Percentiles rank a stretch among this genome's conserved stretches.
phyloP scores from a whole-genome alignment of 2,888 invertebrate species.

The Serrognathus titanus region DNA sequence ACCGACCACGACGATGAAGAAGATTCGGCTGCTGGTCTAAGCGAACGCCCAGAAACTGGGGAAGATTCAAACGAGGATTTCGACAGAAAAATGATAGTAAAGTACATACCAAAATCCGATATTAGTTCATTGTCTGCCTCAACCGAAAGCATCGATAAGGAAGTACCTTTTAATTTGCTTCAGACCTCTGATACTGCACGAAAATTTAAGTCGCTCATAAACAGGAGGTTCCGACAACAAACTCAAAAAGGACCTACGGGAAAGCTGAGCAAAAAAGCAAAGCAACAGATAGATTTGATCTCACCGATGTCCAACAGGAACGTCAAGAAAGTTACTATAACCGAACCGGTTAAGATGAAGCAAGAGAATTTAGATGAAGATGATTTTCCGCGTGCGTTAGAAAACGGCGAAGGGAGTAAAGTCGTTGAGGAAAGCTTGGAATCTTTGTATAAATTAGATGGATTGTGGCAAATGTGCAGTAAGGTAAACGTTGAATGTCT shows the following conservation, averaged over 20 bases:
- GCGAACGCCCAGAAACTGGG: neutral
- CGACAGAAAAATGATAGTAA: neutral
- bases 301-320: neutral
- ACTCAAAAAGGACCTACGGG: neutral
- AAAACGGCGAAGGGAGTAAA: too few species aligned
- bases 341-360: neutral
- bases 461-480: conserved; percentile 55
- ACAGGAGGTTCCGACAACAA: conserved; percentile 7
- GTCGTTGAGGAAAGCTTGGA: conserved; percentile 28
- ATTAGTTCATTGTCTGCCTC: too few species aligned
- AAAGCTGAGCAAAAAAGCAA: conserved; percentile 7
- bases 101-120: too few species aligned
- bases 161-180: too few species aligned
- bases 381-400: too few species aligned
- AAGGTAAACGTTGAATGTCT: conserved; percentile 45
- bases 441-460: conserved; percentile 41
- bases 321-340: neutral
- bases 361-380: neutral
- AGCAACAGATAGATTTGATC: conserved; percentile 6
- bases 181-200: neutral
- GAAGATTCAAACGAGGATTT: neutral
- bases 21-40: neutral
- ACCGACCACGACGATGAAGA: neutral
- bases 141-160: too few species aligned
- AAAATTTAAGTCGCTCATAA: conserved; percentile 15